Evolutionary conservation across 2,888 invertebrate genomes (phyloP), one percentile per base, ranked within the genome.

Genomic region (Tineola bisselliella): DNA sequence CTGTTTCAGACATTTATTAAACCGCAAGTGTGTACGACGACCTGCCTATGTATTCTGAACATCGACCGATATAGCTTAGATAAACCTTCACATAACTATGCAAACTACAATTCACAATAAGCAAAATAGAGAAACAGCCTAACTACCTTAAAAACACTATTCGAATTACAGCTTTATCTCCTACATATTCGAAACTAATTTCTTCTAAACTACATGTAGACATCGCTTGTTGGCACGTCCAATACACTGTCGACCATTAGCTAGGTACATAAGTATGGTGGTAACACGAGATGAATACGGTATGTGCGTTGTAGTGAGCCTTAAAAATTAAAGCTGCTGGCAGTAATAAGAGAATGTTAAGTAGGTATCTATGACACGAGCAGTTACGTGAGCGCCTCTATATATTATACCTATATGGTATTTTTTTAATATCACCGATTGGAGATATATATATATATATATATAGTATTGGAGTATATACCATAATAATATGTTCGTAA

Each of bases 21-120:
- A 69, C 66, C 33, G 33, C 31, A 33, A 15, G 19, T n/a, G n/a
- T n/a, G n/a, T 33, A 25, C 33, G 17, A 12, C 58, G 17, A 30
- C 58, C 58, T 30, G 58, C 58, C 58, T 58, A 33, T 33, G 58
- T 58, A 58, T 4, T 56, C 18, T n/a, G 43, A 43, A 13, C 43
- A 43, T 4, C 43, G 25, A 71, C 76, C 75, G 75, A 80, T 79
- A 78, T 76, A 77, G 75, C 79, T 81, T 77, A 81, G 81, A 81
- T 82, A 82, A 81, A 81, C 77, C 76, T 68, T 70, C 74, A 81
- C 79, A 80, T 83, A 81, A 75, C 81, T 81, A 83, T 83, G 79
- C 79, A 83, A 83, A 82, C 81, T 80, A 79, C 77, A 77, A 74
- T 73, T 71, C 63, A 62, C 65, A 65, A 62, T 44, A 44, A 58